Base-by-base conservation (phyloP, 2,113 vertebrate genomes). In the Aphyosemion australe region DNA sequence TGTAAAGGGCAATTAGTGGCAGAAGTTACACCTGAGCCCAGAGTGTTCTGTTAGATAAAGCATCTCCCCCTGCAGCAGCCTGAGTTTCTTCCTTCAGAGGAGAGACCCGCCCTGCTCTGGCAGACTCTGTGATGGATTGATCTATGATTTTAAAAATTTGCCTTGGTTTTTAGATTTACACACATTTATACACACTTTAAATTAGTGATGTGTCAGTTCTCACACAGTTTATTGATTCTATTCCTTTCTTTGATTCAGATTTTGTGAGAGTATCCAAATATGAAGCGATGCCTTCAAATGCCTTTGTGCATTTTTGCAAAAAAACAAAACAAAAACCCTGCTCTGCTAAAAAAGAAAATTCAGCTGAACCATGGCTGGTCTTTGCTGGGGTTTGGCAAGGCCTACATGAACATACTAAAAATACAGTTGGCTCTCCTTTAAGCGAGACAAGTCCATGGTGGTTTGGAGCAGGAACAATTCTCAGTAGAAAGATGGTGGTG, bases 1-100 rank as follows among this genome's bases (percentile, higher is more conserved):
- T 42, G 39, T 16, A 42, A 58, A 42, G 19, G 12, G 19, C 55
- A 58, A 58, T 58, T 43, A 58, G 55, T 26, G 39, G 55, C 39
- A 43, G 15, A 8, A 43, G 39, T 37, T 37, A 54, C 52, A 54
- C 52, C 52, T 54, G 52, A 12, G 34, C 52, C 52, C 8, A 8
- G 15, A 37, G 52, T 18, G 31, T 54, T 57, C 18, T 14, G 12
- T 18, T 39, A 39, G 10, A 16, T 53, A 14, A 55, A 55, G 13
- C 12, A 3, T 15, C 55, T 9, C 55, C n/a, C 13, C 14, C 18
- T 54, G 20, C 41, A 20, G 20, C 6, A 14, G 13, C 49, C 48
- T 16, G 5, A 10, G 5, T 26, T 37, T 37, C 34, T 37, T 5
- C 26, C 16, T 1, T 53, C 51, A 10, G 26, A 34, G 51, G 12